These are phyloP conservation scores for Perca fluviatilis DNA, from an alignment of 2,113 vertebrate species.

Conservation along the genomic window DNA sequence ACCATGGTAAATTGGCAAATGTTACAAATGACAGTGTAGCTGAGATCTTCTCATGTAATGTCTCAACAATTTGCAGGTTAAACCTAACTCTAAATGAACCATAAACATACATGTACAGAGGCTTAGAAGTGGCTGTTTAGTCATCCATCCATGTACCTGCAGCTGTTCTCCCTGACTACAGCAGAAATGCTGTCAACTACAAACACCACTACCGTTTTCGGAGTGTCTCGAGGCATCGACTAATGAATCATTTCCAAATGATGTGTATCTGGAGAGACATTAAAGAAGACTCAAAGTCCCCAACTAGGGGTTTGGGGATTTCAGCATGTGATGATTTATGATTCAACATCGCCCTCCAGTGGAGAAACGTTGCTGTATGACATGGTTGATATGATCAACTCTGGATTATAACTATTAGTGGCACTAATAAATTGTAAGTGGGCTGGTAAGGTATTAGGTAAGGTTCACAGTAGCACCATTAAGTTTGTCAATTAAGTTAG, in stretches of 20 bases:
- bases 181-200: not conserved
- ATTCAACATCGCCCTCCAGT: slow-evolving; percentile 45
- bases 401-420: not conserved
- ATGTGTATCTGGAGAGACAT: slow-evolving; percentile 15
- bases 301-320: not conserved
- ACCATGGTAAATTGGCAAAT: not conserved
- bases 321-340: not conserved
- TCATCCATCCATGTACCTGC: not conserved
- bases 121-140: fast-evolving
- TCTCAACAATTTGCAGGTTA: not conserved
- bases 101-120: not conserved
- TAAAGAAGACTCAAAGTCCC: not conserved
- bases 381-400: not conserved
- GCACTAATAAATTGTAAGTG: not conserved
- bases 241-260: slow-evolving; percentile 12
- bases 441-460: too few relatives aligned
- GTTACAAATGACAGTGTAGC: not conserved
- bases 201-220: not conserved
- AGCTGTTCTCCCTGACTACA: not conserved
- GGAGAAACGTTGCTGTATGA: not conserved
- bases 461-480: not conserved
- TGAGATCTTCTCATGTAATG: too few relatives aligned
- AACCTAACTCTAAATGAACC: not conserved
- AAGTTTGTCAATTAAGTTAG: not conserved
- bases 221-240: not conserved